A percentile compares a stretch with the other conserved stretches of the same genome.
Evolutionary conservation across 1,140 invertebrate species (phyloP).

Genomic region (Drosophila funebris): DNA sequence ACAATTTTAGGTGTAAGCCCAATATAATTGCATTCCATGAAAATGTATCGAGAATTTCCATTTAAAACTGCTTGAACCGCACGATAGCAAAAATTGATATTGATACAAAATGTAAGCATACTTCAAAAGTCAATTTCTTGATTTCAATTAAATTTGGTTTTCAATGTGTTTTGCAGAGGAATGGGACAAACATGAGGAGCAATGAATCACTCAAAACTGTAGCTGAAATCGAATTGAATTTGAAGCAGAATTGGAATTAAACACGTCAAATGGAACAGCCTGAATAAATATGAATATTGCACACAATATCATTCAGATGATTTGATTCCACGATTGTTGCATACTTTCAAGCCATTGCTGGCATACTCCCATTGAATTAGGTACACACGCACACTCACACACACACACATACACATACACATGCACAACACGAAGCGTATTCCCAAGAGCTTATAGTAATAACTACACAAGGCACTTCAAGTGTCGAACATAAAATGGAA

Average conservation of each 20-base stretch:
- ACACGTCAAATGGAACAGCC: background rate
- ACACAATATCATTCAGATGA: slow-evolving; percentile 2
- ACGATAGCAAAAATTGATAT: slow-evolving; percentile 15
- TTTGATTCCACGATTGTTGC: slow-evolving; percentile 12
- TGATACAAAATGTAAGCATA: slow-evolving; percentile 9
- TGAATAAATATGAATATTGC: slow-evolving; percentile 10
- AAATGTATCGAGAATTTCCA: slow-evolving; percentile 24
- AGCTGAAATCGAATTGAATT: slow-evolving; percentile 7
- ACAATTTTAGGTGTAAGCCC: slow-evolving; percentile 50
- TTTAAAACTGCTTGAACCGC: slow-evolving; percentile 7
- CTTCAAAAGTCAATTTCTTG: slow-evolving; percentile 38
- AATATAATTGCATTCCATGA: slow-evolving; percentile 54
- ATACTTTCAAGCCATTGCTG: slow-evolving; percentile 3
- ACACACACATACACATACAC: background rate
- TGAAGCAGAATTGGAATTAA: background rate
- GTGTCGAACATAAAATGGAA: slow-evolving; percentile 35
- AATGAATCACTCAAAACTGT: background rate
- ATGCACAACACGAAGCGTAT: background rate
- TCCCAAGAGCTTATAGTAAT: slow-evolving; percentile 2
- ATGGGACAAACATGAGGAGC: background rate
- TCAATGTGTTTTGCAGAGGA: background rate
- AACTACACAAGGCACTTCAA: slow-evolving; percentile 29
- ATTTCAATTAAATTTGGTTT: slow-evolving; percentile 28
- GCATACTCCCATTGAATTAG: slow-evolving; percentile 4
- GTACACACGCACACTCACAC: background rate